phyloP scores from a whole-genome alignment of 2,113 vertebrate genomes.

The Rhodinocichla rosea region DNA sequence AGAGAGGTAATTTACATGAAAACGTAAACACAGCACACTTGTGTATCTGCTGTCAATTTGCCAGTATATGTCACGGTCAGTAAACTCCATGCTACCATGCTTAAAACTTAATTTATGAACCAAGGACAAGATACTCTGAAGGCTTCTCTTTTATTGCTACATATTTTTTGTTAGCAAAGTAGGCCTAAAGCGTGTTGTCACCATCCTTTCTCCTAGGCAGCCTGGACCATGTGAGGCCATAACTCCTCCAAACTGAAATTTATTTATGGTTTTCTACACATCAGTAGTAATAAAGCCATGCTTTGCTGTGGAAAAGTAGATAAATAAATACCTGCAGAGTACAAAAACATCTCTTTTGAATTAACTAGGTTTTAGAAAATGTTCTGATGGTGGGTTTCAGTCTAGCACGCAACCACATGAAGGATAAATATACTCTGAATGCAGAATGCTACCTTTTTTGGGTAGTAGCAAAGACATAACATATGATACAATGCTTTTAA shows the following conservation, averaged over 20 bases:
- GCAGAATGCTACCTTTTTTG: background rate
- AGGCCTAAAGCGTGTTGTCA: background rate
- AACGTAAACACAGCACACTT: background rate
- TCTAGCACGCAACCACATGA: background rate
- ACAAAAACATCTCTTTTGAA: background rate
- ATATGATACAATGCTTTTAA: background rate
- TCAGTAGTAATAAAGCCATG: background rate
- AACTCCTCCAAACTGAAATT: background rate
- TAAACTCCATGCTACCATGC: background rate
- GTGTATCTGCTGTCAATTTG: background rate
- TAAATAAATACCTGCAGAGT: background rate
- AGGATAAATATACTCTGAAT: background rate
- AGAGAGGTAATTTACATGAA: background rate
- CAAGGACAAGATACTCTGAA: background rate
- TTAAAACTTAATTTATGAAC: background rate
- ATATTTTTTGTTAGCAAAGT: background rate
- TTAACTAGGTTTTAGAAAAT: background rate
- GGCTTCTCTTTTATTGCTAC: background rate
- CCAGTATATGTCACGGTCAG: rapidly evolving
- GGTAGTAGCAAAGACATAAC: background rate
- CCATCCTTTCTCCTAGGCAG: background rate
- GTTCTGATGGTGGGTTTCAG: background rate
- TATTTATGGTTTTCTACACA: background rate
- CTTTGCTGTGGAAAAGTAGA: background rate
- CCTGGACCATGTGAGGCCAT: background rate